Evolutionary conservation across 1,140 invertebrate genomes (phyloP).

Genomic region (Drosophila sturtevanti): DNA sequence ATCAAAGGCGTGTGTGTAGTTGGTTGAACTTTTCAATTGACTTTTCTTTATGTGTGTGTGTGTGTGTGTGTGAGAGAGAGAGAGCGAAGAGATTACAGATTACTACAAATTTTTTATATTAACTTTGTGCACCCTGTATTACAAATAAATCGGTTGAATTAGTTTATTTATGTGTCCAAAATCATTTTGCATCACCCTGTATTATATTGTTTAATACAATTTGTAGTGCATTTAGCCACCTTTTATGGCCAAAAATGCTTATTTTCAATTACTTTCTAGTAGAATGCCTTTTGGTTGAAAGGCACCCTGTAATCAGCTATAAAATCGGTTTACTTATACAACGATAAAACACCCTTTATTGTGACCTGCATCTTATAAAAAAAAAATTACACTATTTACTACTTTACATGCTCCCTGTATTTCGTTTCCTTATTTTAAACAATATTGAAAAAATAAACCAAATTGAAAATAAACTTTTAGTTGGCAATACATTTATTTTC

Average conservation of each 20-base stretch:
- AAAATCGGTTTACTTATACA: not conserved
- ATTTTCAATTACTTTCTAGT: not conserved
- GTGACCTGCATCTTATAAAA: too few relatives aligned
- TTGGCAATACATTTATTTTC: too few relatives aligned
- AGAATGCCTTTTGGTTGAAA: not conserved
- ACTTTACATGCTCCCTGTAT: too few relatives aligned
- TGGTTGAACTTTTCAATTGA: constrained; percentile 71
- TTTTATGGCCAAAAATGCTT: too few relatives aligned
- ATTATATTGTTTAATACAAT: too few relatives aligned
- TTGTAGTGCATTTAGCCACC: too few relatives aligned
- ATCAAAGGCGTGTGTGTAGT: constrained; percentile 1
- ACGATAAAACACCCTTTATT: not conserved
- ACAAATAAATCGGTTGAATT: too few relatives aligned
- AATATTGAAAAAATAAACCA: too few relatives aligned
- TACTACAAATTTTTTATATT: not conserved
- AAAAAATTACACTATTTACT: not conserved
- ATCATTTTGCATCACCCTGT: too few relatives aligned
- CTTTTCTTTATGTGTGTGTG: constrained; percentile 12
- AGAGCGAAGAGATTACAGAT: not conserved
- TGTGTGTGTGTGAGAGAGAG: not conserved
- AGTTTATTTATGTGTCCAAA: too few relatives aligned
- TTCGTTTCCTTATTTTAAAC: too few relatives aligned
- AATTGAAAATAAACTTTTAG: too few relatives aligned
- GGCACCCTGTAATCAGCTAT: constrained; percentile 16
- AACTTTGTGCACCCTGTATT: not conserved